phyloP scores from a whole-genome alignment of 1,140 invertebrate species.

The Drosophila novamexicana region DNA sequence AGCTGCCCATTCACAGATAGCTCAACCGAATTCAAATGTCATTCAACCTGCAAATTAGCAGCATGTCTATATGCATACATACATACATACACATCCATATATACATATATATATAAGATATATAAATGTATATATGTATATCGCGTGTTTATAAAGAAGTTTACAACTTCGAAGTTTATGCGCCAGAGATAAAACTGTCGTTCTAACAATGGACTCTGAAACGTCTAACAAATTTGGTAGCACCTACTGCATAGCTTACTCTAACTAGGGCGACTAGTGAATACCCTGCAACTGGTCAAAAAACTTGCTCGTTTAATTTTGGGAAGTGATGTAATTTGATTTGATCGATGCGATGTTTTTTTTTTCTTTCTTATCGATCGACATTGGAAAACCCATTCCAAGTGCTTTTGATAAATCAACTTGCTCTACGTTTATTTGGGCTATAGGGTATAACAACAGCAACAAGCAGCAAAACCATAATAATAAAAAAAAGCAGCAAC shows the following conservation, averaged over 20 bases:
- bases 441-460: slow-evolving; percentile 15
- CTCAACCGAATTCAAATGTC: slow-evolving; percentile 25
- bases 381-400: no score
- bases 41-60: slow-evolving; percentile 47
- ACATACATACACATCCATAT: background rate
- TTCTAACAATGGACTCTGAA: slow-evolving; percentile 7
- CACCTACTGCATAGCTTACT: background rate
- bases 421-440: background rate
- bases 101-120: background rate
- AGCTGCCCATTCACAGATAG: slow-evolving; percentile 17
- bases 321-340: background rate
- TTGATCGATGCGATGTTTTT: background rate
- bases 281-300: background rate
- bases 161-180: background rate
- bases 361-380: no score
- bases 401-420: no score
- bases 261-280: background rate
- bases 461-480: slow-evolving; percentile 15
- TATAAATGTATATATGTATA: no score
- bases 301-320: background rate
- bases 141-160: no score
- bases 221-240: background rate
- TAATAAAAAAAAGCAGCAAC: slow-evolving; percentile 33
- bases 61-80: slow-evolving; percentile 29
- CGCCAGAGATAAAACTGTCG: slow-evolving; percentile 16